Percentiles rank a stretch among this genome's conserved stretches.
These are phyloP conservation scores for Acleris cristana DNA, from an alignment of 2,888 invertebrate genomes.

Conservation along the genomic window DNA sequence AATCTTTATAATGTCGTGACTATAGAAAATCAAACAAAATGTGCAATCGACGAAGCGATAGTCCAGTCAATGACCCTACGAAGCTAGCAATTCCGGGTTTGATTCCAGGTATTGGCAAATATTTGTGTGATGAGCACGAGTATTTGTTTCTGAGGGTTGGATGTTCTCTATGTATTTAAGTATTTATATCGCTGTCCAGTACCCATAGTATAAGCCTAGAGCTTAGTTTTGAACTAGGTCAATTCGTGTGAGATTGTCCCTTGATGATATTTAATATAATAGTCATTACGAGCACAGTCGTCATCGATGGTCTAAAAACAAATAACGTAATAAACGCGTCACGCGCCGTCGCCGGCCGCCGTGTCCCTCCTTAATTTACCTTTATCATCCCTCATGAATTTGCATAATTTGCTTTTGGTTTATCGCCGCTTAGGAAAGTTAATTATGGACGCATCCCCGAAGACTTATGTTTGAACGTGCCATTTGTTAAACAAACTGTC, in stretches of 20 bases:
- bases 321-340: neutral
- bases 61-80: too few species aligned
- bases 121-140: too few species aligned
- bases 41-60: neutral
- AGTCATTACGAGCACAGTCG: neutral
- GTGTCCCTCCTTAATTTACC: conserved; percentile 35
- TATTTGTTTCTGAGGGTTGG: too few species aligned
- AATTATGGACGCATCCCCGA: conserved; percentile 38
- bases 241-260: too few species aligned
- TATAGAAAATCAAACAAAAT: neutral
- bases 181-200: too few species aligned
- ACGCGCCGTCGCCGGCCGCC: neutral
- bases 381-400: conserved; percentile 36
- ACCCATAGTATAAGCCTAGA: too few species aligned
- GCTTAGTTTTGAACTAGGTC: too few species aligned
- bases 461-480: conserved; percentile 26
- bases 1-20: too few species aligned
- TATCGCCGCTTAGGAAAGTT: conserved; percentile 39
- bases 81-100: too few species aligned
- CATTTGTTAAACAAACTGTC: conserved; percentile 11
- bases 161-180: too few species aligned
- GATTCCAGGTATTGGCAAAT: too few species aligned
- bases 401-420: conserved; percentile 37
- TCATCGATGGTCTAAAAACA: neutral
- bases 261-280: neutral